Evolutionary conservation across 23 tunicate genomes (phyloP).

Genomic region (Ciona savignyi): DNA sequence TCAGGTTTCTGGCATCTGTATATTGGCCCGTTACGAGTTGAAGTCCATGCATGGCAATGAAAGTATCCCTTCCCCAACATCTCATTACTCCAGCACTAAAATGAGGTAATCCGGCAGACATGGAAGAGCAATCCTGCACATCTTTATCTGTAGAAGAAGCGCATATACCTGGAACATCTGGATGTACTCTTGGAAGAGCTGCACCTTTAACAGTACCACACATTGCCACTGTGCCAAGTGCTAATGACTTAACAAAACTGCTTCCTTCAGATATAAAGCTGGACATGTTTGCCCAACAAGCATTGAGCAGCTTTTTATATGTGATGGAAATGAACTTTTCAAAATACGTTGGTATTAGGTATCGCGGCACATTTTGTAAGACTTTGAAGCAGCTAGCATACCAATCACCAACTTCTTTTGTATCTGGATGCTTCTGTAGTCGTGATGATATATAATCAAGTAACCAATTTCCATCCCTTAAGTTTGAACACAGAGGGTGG

Average conservation of each 20-base stretch:
- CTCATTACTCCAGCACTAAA: conserved; percentile 90
- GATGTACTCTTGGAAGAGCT: conserved; percentile 36
- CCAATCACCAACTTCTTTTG: conserved; percentile 68
- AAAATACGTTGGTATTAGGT: conserved; percentile 71
- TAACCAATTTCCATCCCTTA: conserved; percentile 90
- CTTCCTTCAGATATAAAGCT: conserved; percentile 50
- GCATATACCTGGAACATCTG: conserved; percentile 19
- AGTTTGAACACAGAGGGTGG: conserved; percentile 82
- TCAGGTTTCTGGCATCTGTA: conserved; percentile 55
- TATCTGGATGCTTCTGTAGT: conserved; percentile 40
- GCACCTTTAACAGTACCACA: conserved; percentile 66
- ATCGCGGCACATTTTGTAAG: conserved; percentile 48
- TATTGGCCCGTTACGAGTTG: conserved; percentile 81
- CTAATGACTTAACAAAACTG: conserved; percentile 44
- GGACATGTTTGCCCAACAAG: conserved; percentile 60
- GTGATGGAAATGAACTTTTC: conserved; percentile 34
- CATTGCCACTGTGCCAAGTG: conserved; percentile 81
- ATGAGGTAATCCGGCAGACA: conserved; percentile 98
- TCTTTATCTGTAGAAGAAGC: neutral
- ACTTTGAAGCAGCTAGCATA: conserved; percentile 15
- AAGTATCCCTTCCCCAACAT: conserved; percentile 99
- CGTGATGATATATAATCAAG: conserved; percentile 64
- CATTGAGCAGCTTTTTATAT: conserved; percentile 31
- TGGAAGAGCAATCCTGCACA: conserved; percentile 20
- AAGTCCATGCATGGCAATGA: conserved; percentile 87